Base-by-base conservation (phyloP, 1,140 invertebrate genomes). In the Heliconius nattereri region DNA sequence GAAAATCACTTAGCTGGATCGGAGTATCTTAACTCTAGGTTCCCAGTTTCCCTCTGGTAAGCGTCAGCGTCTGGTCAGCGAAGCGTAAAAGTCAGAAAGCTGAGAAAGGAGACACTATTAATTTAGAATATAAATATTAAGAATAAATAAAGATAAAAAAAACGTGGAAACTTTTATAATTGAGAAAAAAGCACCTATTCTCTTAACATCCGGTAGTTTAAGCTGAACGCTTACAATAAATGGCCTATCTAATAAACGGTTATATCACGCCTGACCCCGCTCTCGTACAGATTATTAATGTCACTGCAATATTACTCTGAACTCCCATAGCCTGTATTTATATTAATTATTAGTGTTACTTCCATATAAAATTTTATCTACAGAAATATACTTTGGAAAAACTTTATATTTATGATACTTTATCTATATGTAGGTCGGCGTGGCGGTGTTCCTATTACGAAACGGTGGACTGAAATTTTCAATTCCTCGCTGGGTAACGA, bases 271-370 rank as follows among this genome's bases (percentile, higher is more conserved):
- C 71, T 71, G 71, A 71, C 71, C 71, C 35, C 16, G 71, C 71
- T 71, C 71, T 71, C 71, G 19, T 40, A 72, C 71, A 23, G 71
- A 72, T 72, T 72, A 72, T 72, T 72, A 72, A 72, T 72, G 71
- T 72, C 71, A 40, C 71, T 72, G 71, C 71, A n/a, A 72, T 72
- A 72, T 72, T 40, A 72, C 71, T 3, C 2, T 71, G 26, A n/a
- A 40, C 71, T 72, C 35, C 20, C 35, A 72, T 37, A 37, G 71
- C 71, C 32, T 72, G 35, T 72, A 20, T 35, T 72, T 37, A 72
- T 72, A 72, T 37, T 40, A 72, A 72, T 72, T 72, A 40, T 72
- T 66, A 66, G 9, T 66, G 60, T 66, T 66, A 66, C 23, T 26
- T 11, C 3, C 11, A 16, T 66, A 66, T 66, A 66, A 66, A 66